Evolutionary conservation across 2,888 invertebrate genomes (phyloP).

Genomic region (Euplexia lucipara): DNA sequence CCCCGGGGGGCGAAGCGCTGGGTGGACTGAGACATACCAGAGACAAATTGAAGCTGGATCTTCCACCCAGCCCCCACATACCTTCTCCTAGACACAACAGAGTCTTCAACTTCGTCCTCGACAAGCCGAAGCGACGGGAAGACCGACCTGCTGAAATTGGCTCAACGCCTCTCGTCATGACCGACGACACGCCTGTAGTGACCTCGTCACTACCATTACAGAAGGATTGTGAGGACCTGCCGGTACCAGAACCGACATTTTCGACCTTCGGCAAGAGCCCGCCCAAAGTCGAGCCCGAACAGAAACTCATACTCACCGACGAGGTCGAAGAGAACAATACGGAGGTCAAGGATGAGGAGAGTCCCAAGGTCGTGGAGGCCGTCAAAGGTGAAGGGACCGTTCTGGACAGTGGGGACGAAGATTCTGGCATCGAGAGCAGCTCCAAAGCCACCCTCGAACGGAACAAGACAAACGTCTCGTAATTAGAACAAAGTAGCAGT

Average conservation of each 20-base stretch:
- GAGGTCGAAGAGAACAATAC: conserved; percentile 62
- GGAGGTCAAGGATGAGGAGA: conserved; percentile 74
- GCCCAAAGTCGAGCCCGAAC: conserved; percentile 75
- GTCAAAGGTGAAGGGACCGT: conserved; percentile 91
- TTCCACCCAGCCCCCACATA: conserved; percentile 91
- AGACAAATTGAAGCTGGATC: conserved; percentile 93
- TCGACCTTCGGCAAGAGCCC: conserved; percentile 91
- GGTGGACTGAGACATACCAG: conserved; percentile 94
- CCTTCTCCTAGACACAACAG: conserved; percentile 84
- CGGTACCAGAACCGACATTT: conserved; percentile 88
- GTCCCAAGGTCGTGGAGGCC: conserved; percentile 77
- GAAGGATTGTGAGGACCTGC: conserved; percentile 75
- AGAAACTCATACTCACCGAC: conserved; percentile 79
- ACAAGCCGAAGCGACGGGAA: conserved; percentile 79
- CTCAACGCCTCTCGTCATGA: conserved; percentile 82
- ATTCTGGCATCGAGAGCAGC: conserved; percentile 92
- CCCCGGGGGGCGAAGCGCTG: conserved; percentile 86
- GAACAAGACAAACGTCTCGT: conserved; percentile 80
- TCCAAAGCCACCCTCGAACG: conserved; percentile 91
- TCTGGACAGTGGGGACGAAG: conserved; percentile 92
- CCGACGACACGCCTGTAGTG: conserved; percentile 86
- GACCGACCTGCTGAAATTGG: conserved; percentile 62
- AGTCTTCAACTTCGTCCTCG: conserved; percentile 86
- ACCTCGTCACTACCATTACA: conserved; percentile 73
- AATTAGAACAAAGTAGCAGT: conserved; percentile 65